These are phyloP conservation scores for Cossypha caffra DNA, from an alignment of 2,797 vertebrate species.

Conservation along the genomic window DNA sequence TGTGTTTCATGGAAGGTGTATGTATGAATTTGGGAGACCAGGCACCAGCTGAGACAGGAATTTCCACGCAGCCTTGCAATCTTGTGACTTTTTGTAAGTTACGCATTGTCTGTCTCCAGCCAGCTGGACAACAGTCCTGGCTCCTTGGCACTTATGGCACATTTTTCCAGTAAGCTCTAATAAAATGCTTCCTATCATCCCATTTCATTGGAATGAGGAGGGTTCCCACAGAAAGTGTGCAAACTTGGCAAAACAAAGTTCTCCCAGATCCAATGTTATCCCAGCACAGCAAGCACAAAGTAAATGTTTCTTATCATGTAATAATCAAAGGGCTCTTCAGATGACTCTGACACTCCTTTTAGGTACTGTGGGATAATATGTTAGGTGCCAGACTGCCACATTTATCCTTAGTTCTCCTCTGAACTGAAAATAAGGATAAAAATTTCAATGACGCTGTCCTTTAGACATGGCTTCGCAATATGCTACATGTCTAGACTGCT, in stretches of 20 bases:
- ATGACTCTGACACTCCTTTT: constrained; percentile 51
- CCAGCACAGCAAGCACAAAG: constrained; percentile 48
- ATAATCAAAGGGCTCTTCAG: constrained; percentile 49
- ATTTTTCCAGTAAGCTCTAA: constrained; percentile 75
- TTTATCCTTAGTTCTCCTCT: constrained; percentile 56
- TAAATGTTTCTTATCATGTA: constrained; percentile 53
- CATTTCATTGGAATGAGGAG: constrained; percentile 65
- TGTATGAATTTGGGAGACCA: neutral
- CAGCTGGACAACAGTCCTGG: constrained; percentile 67
- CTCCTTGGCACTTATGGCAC: constrained; percentile 66
- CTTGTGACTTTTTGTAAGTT: constrained; percentile 54
- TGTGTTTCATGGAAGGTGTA: neutral
- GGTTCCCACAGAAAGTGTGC: constrained; percentile 73
- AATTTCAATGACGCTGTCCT: neutral
- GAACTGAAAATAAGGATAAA: constrained; percentile 49
- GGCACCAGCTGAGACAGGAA: constrained; percentile 20
- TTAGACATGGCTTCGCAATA: constrained; percentile 26
- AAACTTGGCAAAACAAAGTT: constrained; percentile 61
- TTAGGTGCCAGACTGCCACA: constrained; percentile 24
- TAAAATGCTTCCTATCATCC: constrained; percentile 77
- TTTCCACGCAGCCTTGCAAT: constrained; percentile 30
- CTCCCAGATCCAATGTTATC: neutral
- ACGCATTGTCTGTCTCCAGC: constrained; percentile 42
- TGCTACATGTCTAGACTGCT: constrained; percentile 58
- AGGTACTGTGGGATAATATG: constrained; percentile 14